Conservation (phyloP, 1,140 invertebrate species). For the Gonioctena quinquepunctata region DNA sequence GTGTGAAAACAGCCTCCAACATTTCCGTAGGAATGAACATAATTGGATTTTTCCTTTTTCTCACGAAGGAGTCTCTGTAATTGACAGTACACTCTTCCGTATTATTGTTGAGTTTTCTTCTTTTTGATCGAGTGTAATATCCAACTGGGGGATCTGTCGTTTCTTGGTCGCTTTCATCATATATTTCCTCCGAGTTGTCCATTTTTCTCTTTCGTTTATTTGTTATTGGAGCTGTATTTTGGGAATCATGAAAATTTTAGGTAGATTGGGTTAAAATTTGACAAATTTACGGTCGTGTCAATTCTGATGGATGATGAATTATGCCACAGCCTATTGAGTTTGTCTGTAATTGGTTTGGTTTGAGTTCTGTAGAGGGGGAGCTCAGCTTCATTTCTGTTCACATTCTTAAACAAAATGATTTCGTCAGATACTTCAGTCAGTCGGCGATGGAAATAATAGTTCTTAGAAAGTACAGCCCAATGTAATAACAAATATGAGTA, state of each 20-base stretch:
- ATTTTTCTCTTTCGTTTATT: neutral
- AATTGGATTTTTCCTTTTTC: conserved; percentile 40
- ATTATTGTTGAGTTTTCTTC: conserved; percentile 28
- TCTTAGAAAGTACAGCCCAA: too few relatives aligned
- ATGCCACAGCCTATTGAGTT: neutral
- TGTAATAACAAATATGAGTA: too few relatives aligned
- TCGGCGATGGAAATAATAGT: too few relatives aligned
- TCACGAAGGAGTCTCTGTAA: conserved; percentile 11
- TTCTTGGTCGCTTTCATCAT: conserved; percentile 29
- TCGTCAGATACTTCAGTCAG: too few relatives aligned
- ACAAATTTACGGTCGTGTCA: conserved; percentile 2
- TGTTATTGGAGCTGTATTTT: neutral
- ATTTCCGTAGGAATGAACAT: conserved; percentile 43
- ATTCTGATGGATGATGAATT: neutral
- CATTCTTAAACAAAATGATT: neutral
- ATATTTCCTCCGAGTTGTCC: conserved; percentile 30
- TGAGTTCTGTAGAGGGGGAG: too few relatives aligned
- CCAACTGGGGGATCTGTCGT: conserved; percentile 9
- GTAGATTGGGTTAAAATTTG: neutral
- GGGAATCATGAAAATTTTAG: neutral
- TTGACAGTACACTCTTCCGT: neutral
- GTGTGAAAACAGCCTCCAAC: conserved; percentile 36
- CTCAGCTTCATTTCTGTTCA: too few relatives aligned
- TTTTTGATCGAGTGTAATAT: conserved; percentile 33
- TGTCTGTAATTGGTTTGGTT: neutral